phyloP scores from a whole-genome alignment of 2,888 invertebrate genomes.

The Drosophila fungiperda region DNA sequence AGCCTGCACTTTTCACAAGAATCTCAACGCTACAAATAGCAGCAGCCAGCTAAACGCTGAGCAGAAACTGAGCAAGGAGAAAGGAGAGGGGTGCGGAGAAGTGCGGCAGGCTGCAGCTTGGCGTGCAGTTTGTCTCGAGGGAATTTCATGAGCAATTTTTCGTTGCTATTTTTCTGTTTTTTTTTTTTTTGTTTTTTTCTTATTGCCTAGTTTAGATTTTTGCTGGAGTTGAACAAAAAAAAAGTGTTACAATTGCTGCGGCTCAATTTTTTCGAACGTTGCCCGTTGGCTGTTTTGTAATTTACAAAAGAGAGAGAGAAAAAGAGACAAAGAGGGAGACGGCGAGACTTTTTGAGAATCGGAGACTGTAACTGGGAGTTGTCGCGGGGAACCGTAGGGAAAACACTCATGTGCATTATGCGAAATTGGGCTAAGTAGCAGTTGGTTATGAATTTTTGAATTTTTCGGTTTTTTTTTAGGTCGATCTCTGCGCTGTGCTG shows the following conservation, averaged over 20 bases:
- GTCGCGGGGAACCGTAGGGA: conserved; percentile 7
- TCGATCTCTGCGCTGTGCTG: conserved; percentile 9
- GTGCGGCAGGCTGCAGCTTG: conserved; percentile 29
- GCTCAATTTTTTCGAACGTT: conserved; percentile 65
- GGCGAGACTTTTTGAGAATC: conserved; percentile 1
- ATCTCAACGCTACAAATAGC: conserved; percentile 27
- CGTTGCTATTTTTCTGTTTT: background rate
- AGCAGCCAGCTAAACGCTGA: conserved; percentile 13
- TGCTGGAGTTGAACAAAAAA: conserved; percentile 18
- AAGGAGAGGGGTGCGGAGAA: background rate
- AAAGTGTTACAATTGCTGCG: conserved; percentile 72
- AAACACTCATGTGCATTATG: conserved; percentile 73
- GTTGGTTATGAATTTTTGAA: conserved; percentile 22
- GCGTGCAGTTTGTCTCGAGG: conserved; percentile 66
- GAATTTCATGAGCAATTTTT: conserved; percentile 62
- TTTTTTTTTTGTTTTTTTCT: background rate
- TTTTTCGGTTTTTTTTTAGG: conserved; percentile 13
- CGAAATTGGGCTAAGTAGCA: conserved; percentile 77
- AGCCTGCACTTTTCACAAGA: conserved; percentile 40
- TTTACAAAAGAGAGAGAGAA: conserved; percentile 21
- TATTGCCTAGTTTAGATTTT: conserved; percentile 55
- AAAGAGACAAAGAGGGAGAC: background rate
- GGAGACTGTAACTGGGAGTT: conserved; percentile 7
- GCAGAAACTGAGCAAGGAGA: background rate
- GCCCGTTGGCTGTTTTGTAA: conserved; percentile 50